These are phyloP conservation scores for Thysanoteuthis rhombus DNA, from an alignment of 2,888 invertebrate species.

Conservation along the genomic window DNA sequence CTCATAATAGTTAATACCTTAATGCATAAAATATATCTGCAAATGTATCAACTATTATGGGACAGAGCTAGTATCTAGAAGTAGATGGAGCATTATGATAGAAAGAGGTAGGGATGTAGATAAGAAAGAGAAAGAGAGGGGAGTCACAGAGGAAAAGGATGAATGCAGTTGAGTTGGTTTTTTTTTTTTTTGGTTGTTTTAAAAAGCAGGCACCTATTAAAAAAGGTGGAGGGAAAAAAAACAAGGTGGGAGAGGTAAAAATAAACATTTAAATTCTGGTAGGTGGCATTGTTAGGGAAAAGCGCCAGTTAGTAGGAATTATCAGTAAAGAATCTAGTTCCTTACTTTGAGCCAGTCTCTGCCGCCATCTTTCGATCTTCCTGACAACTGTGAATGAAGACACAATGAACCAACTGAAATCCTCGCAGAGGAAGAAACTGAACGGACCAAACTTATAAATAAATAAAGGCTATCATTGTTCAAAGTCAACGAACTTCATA, in stretches of 20 bases:
- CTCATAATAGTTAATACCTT: no score
- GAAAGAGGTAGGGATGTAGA: background rate
- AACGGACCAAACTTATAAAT: background rate
- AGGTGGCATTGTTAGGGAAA: background rate
- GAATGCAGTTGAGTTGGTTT: no score
- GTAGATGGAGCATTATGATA: no score
- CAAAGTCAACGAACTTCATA: background rate
- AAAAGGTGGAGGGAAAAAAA: no score
- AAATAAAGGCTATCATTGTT: background rate
- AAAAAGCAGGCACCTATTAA: no score
- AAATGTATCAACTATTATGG: no score
- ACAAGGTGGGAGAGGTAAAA: no score
- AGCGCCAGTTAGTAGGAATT: background rate
- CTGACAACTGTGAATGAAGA: conserved; percentile 12
- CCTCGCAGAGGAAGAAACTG: background rate
- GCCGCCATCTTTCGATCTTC: conserved; percentile 12
- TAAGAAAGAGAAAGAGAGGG: background rate
- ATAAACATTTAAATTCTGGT: background rate
- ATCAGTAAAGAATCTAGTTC: background rate
- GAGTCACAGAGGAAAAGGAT: no score
- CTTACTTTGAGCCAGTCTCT: conserved; percentile 12
- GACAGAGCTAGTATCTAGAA: no score
- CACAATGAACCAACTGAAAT: background rate
- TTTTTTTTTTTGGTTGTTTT: no score
- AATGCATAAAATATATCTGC: no score